Evolutionary conservation across 1,140 invertebrate genomes (phyloP).

Genomic region (Lucilia cuprina): DNA sequence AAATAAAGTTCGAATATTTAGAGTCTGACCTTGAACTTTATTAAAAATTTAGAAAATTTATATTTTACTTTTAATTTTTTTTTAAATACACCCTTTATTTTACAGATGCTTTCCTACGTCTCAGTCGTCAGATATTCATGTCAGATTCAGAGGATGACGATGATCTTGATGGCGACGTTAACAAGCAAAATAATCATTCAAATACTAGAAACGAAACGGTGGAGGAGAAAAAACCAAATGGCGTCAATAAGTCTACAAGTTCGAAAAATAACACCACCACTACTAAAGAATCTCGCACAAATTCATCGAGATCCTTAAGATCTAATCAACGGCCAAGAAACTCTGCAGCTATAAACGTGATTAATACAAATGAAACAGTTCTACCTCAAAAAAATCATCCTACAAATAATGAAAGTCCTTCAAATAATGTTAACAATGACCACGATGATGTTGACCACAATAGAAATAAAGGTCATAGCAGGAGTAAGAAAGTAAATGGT

Average conservation of each 20-base stretch:
- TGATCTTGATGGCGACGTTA: background rate
- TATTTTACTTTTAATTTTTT: background rate
- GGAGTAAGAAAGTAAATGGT: slow-evolving; percentile 5
- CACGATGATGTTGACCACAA: slow-evolving; percentile 2
- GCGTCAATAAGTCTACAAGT: background rate
- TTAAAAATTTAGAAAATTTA: background rate
- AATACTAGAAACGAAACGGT: background rate
- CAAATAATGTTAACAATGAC: background rate
- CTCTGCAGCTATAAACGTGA: slow-evolving; percentile 15
- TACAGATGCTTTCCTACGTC: slow-evolving; percentile 21
- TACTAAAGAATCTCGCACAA: slow-evolving; percentile 4
- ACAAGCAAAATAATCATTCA: background rate
- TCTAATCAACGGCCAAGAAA: slow-evolving; percentile 14
- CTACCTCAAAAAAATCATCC: slow-evolving; percentile 26
- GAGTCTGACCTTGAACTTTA: too few relatives aligned
- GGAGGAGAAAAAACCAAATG: slow-evolving; percentile 3
- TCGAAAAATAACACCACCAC: background rate
- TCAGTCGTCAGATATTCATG: slow-evolving; percentile 16
- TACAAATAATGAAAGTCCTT: background rate
- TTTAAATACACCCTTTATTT: background rate
- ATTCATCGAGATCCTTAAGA: background rate
- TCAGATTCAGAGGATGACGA: slow-evolving; percentile 23
- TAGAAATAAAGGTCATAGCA: background rate
- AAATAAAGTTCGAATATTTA: too few relatives aligned
- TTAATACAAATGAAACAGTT: slow-evolving; percentile 27